Percentiles rank a stretch among this genome's conserved stretches.
These are phyloP conservation scores for Cheilosia soror DNA, from an alignment of 2,888 invertebrate species.

Conservation along the genomic window DNA sequence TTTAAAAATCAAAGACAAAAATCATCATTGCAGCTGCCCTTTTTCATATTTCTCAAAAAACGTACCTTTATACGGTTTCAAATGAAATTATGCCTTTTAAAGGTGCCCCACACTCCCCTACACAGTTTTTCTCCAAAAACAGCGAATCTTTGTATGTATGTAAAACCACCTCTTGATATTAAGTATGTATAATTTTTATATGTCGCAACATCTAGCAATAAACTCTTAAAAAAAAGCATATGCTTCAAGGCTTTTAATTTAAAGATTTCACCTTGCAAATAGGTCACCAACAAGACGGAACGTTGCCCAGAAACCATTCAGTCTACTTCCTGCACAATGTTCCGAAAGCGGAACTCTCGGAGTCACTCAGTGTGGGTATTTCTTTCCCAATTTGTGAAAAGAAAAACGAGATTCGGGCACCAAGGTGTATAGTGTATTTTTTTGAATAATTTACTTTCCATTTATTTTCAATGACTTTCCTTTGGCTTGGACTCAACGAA, in stretches of 20 bases:
- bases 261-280: conserved; percentile 43
- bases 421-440: conserved; percentile 3
- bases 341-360: conserved; percentile 69
- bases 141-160: too few relatives aligned
- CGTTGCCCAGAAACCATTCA: conserved; percentile 27
- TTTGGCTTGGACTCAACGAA: conserved; percentile 27
- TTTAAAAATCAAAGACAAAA: too few relatives aligned
- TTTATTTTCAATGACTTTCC: conserved; percentile 48
- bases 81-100: too few relatives aligned
- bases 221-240: not conserved
- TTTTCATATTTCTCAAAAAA: too few relatives aligned
- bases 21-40: too few relatives aligned
- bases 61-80: too few relatives aligned
- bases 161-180: not conserved
- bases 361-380: conserved; percentile 56
- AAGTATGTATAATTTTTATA: too few relatives aligned
- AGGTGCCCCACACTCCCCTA: too few relatives aligned
- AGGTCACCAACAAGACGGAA: conserved; percentile 34
- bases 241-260: conserved; percentile 5
- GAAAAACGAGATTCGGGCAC: conserved; percentile 13
- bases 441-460: conserved; percentile 52
- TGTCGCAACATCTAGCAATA: not conserved
- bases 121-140: too few relatives aligned
- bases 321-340: conserved; percentile 15
- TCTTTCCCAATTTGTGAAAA: conserved; percentile 38